Evolutionary conservation across 2,888 invertebrate species (phyloP).

Genomic region (Tetragnatha montana): DNA sequence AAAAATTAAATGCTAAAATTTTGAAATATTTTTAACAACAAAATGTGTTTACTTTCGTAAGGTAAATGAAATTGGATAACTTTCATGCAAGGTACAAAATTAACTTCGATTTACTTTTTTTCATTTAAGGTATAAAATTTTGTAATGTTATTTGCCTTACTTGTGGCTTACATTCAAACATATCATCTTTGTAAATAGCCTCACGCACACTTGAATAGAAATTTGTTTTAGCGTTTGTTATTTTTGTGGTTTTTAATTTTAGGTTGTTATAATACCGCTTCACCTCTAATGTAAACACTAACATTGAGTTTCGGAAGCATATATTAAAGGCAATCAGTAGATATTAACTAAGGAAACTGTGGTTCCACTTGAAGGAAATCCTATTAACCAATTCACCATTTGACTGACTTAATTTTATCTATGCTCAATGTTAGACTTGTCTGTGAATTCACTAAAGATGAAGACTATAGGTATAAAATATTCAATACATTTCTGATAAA

Average conservation of each 20-base stretch:
- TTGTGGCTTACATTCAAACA: slow-evolving; percentile 60
- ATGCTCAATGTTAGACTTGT: background rate
- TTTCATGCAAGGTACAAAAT: slow-evolving; percentile 1
- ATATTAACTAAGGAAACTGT: background rate
- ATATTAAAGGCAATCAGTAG: background rate
- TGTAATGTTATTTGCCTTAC: slow-evolving; percentile 38
- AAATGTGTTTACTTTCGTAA: background rate
- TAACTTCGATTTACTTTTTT: background rate
- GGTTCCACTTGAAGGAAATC: background rate
- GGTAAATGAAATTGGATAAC: background rate
- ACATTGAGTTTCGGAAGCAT: background rate
- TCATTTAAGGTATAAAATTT: background rate
- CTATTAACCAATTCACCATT: background rate
- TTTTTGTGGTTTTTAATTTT: background rate
- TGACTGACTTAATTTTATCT: background rate
- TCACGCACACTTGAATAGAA: slow-evolving; percentile 46
- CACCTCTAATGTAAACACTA: background rate
- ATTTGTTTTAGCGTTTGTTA: slow-evolving; percentile 12
- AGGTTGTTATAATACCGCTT: background rate
- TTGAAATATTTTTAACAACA: background rate
- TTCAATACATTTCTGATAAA: background rate
- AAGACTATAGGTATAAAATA: background rate
- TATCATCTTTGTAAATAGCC: slow-evolving; percentile 66
- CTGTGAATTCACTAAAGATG: background rate
- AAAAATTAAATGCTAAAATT: background rate